Conservation (phyloP, 2,797 vertebrate genomes). For the Sarcophilus harrisii region DNA sequence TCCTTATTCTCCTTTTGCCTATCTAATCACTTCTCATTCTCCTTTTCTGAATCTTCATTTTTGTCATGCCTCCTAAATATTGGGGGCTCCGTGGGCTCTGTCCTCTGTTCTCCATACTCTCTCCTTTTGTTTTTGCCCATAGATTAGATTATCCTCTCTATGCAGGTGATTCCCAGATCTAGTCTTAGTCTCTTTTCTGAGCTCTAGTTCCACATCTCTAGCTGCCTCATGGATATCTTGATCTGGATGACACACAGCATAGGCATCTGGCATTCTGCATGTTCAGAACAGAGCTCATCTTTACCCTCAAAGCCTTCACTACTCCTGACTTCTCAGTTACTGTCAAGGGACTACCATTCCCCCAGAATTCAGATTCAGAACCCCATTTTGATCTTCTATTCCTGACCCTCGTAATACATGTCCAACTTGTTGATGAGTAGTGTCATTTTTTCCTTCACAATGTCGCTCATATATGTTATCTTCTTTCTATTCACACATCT, state of each 20-base stretch:
- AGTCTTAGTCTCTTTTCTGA: no score
- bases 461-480: neutral
- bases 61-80: neutral
- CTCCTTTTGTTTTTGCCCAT: neutral
- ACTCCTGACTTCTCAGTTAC: neutral
- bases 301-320: neutral
- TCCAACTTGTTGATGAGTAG: neutral
- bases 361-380: neutral
- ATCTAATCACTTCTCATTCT: neutral
- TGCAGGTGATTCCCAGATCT: neutral
- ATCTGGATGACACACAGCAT: neutral
- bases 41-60: neutral
- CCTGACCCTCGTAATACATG: no score
- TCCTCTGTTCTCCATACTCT: neutral
- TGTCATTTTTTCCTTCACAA: neutral
- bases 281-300: neutral
- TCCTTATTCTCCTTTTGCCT: neutral
- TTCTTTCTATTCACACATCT: neutral
- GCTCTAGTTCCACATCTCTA: neutral
- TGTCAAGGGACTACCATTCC: neutral
- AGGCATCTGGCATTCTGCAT: neutral
- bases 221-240: neutral
- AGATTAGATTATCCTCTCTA: neutral
- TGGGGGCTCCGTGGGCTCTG: neutral
- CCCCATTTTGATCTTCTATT: neutral